Conservation (phyloP, 1,140 invertebrate genomes). For the Eupristina koningsbergeri region DNA sequence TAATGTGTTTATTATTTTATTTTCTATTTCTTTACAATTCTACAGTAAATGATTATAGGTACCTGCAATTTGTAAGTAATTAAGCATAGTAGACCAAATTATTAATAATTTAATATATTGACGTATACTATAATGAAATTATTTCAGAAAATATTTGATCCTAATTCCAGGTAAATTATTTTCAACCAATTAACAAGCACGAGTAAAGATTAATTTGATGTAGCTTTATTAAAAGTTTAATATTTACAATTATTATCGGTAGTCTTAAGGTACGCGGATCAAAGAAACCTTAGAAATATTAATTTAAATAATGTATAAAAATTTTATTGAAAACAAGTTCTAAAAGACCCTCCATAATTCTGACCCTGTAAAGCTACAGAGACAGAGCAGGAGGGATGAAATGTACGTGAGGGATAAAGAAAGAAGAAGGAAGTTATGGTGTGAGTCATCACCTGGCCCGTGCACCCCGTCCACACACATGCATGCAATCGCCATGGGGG, state of each 20-base stretch:
- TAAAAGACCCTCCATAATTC: slow-evolving; percentile 14
- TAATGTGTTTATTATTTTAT: no score
- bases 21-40: no score
- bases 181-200: neutral
- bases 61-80: no score
- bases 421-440: slow-evolving; percentile 55
- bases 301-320: slow-evolving; percentile 4
- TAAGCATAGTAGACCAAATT: no score
- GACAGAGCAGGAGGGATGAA: slow-evolving; percentile 30
- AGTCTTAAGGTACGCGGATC: neutral
- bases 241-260: no score
- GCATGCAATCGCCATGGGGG: slow-evolving; percentile 22
- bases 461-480: slow-evolving; percentile 39
- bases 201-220: neutral
- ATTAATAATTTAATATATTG: no score
- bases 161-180: neutral
- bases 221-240: no score
- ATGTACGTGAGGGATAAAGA: neutral
- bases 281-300: slow-evolving; percentile 10
- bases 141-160: neutral
- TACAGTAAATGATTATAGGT: no score
- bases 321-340: slow-evolving; percentile 12
- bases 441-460: slow-evolving; percentile 72
- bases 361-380: neutral
- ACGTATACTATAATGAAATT: neutral